These are phyloP conservation scores for Cyanistes caeruleus DNA, from an alignment of 2,113 vertebrate genomes.

Conservation along the genomic window DNA sequence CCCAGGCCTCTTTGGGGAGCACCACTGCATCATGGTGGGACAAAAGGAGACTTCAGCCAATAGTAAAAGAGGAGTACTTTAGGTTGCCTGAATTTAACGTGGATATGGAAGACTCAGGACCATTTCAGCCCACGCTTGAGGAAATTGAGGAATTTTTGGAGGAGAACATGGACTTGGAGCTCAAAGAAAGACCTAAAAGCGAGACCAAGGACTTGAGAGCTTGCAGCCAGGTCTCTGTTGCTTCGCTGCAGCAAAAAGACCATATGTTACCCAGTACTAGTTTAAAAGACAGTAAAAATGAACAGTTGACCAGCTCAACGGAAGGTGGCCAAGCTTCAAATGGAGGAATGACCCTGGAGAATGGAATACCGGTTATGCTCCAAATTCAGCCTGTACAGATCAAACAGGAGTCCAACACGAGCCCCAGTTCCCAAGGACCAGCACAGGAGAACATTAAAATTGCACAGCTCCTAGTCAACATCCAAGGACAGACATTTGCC, in stretches of 20 bases:
- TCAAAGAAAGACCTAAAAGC: constrained; percentile 78
- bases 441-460: constrained; percentile 87
- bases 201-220: constrained; percentile 73
- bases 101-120: constrained; percentile 86
- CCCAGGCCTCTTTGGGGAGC: constrained; percentile 84
- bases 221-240: constrained; percentile 70
- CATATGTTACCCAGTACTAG: constrained; percentile 76
- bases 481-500: constrained; percentile 93
- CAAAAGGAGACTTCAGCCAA: constrained; percentile 75
- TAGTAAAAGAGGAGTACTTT: constrained; percentile 84
- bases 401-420: constrained; percentile 82
- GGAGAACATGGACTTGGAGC: constrained; percentile 90
- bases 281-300: constrained; percentile 72
- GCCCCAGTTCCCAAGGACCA: constrained; percentile 73
- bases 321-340: constrained; percentile 72
- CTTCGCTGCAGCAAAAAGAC: constrained; percentile 75
- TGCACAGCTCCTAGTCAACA: constrained; percentile 90
- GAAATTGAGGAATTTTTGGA: constrained; percentile 96
- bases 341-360: constrained; percentile 69
- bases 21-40: constrained; percentile 80
- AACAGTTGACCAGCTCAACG: constrained; percentile 40
- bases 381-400: constrained; percentile 89
- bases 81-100: constrained; percentile 81
- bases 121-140: constrained; percentile 92
- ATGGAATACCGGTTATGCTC: constrained; percentile 83